Percentiles rank a stretch among this genome's conserved stretches.
phyloP scores from a whole-genome alignment of 2,888 invertebrate species.

The Drosophila paucipuncta region DNA sequence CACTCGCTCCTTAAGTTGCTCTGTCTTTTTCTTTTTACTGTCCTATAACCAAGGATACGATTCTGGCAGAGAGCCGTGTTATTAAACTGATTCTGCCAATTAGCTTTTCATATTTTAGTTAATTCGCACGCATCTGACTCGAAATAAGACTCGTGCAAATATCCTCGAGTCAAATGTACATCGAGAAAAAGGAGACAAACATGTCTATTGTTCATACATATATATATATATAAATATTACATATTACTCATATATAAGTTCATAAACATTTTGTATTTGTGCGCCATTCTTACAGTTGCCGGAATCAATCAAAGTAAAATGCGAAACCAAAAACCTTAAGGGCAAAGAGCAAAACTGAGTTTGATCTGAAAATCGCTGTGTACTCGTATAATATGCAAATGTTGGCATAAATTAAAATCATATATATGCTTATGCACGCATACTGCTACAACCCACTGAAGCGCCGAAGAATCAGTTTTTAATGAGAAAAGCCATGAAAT shows the following conservation, averaged over 20 bases:
- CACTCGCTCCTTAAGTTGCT: not conserved
- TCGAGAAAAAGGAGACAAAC: not conserved
- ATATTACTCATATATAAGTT: not conserved
- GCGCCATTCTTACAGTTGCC: not conserved
- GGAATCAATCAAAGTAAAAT: constrained; percentile 1
- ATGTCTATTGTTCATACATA: not conserved
- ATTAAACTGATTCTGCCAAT: constrained; percentile 57
- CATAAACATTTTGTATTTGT: not conserved
- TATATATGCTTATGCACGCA: not conserved
- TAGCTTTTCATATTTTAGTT: constrained; percentile 84
- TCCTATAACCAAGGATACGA: not conserved
- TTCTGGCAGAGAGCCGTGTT: constrained; percentile 33
- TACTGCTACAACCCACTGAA: not conserved
- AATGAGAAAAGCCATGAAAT: not conserved
- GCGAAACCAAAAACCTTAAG: not conserved
- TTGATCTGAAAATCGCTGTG: not conserved
- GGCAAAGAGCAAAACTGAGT: not conserved
- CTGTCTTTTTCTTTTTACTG: not conserved
- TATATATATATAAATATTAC: not conserved
- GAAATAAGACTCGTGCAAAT: not conserved
- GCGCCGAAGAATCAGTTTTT: not conserved
- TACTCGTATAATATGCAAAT: not conserved
- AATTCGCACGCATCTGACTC: constrained; percentile 59
- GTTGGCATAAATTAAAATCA: not conserved
- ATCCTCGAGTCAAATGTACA: not conserved